Evolutionary conservation across 2,797 vertebrate species (phyloP).

Genomic region (Anabas testudineus): DNA sequence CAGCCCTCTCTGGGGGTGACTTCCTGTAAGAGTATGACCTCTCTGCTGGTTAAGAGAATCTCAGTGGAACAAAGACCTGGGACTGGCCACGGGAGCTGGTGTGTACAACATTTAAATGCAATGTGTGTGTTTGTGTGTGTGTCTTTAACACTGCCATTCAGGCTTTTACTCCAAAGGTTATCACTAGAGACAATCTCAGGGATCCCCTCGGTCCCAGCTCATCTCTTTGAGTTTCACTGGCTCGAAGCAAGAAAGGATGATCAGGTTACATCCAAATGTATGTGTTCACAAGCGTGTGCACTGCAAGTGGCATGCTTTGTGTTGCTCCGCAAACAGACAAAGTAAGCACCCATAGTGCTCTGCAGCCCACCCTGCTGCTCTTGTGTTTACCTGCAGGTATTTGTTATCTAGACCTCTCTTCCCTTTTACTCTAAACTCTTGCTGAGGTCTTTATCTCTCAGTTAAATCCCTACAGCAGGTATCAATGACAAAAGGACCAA

Average conservation of each 20-base stretch:
- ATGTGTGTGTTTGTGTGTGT: conserved; percentile 41
- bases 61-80: conserved; percentile 77
- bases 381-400: conserved; percentile 81
- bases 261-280: conserved; percentile 84
- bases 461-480: conserved; percentile 88
- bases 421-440: conserved; percentile 66
- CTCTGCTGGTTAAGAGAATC: conserved; percentile 54
- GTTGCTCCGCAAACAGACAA: conserved; percentile 78
- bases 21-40: conserved; percentile 81
- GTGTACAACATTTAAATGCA: conserved; percentile 31
- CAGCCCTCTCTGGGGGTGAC: conserved; percentile 72
- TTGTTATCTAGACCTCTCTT: conserved; percentile 77
- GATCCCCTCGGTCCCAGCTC: conserved; percentile 83
- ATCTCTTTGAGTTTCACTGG: conserved; percentile 82
- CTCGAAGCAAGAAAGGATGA: conserved; percentile 72
- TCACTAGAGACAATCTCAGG: conserved; percentile 84
- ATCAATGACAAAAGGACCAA: conserved; percentile 91
- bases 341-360: conserved; percentile 71
- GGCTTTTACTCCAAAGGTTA: conserved; percentile 87
- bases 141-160: conserved; percentile 52
- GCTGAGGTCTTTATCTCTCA: conserved; percentile 84
- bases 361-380: conserved; percentile 62
- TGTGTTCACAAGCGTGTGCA: conserved; percentile 57
- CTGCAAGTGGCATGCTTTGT: conserved; percentile 69
- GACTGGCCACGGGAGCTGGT: conserved; percentile 72